phyloP scores from a whole-genome alignment of 2,888 invertebrate species.

The Dichetophora obliterata region DNA sequence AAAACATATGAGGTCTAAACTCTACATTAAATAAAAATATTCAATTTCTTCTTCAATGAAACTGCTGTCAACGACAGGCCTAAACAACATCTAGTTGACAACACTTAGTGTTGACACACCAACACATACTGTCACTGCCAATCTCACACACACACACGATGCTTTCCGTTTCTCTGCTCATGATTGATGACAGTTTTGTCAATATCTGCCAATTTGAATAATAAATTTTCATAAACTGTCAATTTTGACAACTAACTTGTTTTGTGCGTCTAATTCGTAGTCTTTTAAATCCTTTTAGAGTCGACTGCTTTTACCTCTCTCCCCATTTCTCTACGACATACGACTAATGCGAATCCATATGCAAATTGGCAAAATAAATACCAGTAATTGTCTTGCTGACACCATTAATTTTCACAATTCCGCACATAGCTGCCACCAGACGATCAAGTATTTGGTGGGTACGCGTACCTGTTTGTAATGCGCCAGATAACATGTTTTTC shows the following conservation, averaged over 20 bases:
- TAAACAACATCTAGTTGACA: too few relatives aligned
- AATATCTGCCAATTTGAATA: not conserved
- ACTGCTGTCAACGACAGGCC: too few relatives aligned
- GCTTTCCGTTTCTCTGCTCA: not conserved
- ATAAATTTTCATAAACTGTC: too few relatives aligned
- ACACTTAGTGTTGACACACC: too few relatives aligned
- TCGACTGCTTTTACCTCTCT: not conserved
- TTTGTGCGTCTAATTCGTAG: too few relatives aligned
- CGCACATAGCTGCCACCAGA: not conserved
- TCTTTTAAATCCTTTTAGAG: too few relatives aligned
- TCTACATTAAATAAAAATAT: too few relatives aligned
- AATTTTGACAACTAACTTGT: too few relatives aligned
- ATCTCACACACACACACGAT: not conserved
- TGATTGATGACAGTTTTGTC: not conserved
- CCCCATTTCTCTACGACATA: not conserved
- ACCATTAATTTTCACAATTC: conserved; percentile 26
- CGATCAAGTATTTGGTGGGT: not conserved
- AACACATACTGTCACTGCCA: not conserved
- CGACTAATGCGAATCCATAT: not conserved
- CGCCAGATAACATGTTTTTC: not conserved
- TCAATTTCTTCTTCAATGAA: too few relatives aligned
- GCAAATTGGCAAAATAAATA: conserved; percentile 18
- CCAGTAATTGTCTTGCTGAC: conserved; percentile 19
- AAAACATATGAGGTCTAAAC: too few relatives aligned
- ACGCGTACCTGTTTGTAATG: conserved; percentile 1